Evolutionary conservation across 2,888 invertebrate genomes (phyloP), one percentile per base, ranked within the genome.

Genomic region (Lamproptera curius): DNA sequence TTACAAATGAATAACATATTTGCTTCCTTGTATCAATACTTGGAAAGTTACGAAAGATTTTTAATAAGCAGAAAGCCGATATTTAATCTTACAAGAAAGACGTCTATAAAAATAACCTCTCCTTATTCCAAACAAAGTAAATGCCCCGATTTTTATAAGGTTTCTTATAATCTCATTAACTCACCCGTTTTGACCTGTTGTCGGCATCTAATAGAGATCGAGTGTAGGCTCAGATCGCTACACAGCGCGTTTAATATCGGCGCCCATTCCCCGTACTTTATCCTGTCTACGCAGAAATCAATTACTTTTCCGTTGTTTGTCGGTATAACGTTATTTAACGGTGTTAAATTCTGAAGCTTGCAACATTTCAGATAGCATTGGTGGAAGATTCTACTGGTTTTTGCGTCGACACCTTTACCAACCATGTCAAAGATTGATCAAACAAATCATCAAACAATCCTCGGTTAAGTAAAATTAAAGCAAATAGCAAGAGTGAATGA

Each of bases 261-360:
- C 20, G 90, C 86, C 95, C 95, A 95, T 56, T 95, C 94, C 52
- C 89, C 91, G 52, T 93, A 91, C 62, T 92, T 93, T 41, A 95
- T 89, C 55, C 94, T 90, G 65, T 95, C 95, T 42, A 92, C 93
- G 55, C 90, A 90, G 61, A 95, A 92, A 58, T 95, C 94, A 52
- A 93, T 62, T 33, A 83, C 73, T 40, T 90, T 85, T 13, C 87
- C 89, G 46, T 85, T 85, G 35, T 76, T 75, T n/a, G 77, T 70
- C 1, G 86, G 81, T 23, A 83, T 59, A n/a, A 85, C 78, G 57
- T 63, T 73, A 51, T 65, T 78, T 31, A 88, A 50, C 1, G 88
- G 84, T 20, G 81, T 80, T 44, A 88, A 55, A 55, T 88, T 87
- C 64, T 88, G 86, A 47, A 86, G 62, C 67, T 86, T 88, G 67